A percentile compares a stretch with the other conserved stretches of the same genome.
phyloP scores from a whole-genome alignment of 2,113 vertebrate genomes.

The Brachypodius melanocephalos region DNA sequence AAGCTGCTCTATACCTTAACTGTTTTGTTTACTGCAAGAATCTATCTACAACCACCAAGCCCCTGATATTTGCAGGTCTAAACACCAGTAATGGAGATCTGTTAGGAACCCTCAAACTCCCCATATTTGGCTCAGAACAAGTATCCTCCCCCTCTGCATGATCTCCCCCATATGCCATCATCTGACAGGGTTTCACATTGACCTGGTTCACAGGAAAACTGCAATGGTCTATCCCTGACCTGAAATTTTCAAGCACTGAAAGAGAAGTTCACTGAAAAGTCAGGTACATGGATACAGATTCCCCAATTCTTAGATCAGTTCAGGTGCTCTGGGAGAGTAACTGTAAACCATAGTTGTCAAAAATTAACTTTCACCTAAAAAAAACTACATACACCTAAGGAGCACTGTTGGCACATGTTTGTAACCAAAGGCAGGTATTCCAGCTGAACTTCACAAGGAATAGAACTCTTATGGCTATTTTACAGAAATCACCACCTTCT shows the following conservation, averaged over 20 bases:
- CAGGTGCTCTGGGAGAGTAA: neutral
- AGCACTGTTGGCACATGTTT: neutral
- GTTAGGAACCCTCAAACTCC: neutral
- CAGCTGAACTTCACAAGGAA: neutral
- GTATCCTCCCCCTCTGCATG: neutral
- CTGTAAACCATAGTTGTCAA: neutral
- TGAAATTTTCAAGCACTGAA: neutral
- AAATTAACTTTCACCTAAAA: neutral
- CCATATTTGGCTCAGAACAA: neutral
- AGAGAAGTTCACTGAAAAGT: neutral
- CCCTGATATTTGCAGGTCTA: neutral
- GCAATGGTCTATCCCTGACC: neutral
- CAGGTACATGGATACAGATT: neutral
- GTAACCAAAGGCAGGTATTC: neutral
- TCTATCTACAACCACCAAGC: neutral
- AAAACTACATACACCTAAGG: neutral
- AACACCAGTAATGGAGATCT: neutral
- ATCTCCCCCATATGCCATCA: neutral
- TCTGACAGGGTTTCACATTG: neutral
- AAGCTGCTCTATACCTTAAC: neutral
- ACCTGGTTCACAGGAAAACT: neutral
- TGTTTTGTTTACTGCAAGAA: neutral
- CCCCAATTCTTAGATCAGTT: neutral
- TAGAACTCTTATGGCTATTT: neutral
- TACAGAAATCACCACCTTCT: neutral